Percentiles rank a stretch among this genome's conserved stretches.
These are phyloP conservation scores for Drosophila insularis DNA, from an alignment of 1,140 invertebrate genomes.

Conservation along the genomic window DNA sequence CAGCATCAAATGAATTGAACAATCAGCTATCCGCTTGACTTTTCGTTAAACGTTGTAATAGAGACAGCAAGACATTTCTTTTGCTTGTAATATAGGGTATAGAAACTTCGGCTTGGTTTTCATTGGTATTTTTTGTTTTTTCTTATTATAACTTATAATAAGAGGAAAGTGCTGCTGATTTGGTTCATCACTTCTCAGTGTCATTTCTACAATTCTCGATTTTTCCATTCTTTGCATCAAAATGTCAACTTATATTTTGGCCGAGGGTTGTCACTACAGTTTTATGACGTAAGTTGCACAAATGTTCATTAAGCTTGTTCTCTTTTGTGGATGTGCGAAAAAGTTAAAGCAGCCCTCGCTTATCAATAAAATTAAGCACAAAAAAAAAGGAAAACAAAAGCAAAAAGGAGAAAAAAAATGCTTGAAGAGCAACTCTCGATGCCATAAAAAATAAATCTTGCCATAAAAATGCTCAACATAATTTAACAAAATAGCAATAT, in stretches of 20 bases:
- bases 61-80: too few species aligned
- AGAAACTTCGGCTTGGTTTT: background rate
- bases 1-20: too few species aligned
- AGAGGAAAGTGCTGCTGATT: constrained; percentile 76
- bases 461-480: constrained; percentile 76
- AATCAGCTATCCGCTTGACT: too few species aligned
- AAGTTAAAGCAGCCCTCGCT: background rate
- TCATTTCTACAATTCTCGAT: constrained; percentile 59
- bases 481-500: constrained; percentile 79
- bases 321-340: background rate
- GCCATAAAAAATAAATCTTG: constrained; percentile 76
- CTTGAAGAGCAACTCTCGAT: constrained; percentile 54
- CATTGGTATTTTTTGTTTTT: constrained; percentile 4
- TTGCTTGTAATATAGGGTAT: too few species aligned
- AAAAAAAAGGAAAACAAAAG: background rate
- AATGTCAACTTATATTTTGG: background rate
- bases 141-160: constrained; percentile 74
- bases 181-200: constrained; percentile 69
- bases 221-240: background rate
- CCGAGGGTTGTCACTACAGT: background rate
- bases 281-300: background rate
- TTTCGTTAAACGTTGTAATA: too few species aligned
- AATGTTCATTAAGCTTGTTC: too few species aligned
- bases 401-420: background rate
- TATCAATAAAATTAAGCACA: background rate